A percentile compares a stretch with the other conserved stretches of the same genome.
Conservation (phyloP, 2,888 invertebrate genomes). For the Noctua janthe region DNA sequence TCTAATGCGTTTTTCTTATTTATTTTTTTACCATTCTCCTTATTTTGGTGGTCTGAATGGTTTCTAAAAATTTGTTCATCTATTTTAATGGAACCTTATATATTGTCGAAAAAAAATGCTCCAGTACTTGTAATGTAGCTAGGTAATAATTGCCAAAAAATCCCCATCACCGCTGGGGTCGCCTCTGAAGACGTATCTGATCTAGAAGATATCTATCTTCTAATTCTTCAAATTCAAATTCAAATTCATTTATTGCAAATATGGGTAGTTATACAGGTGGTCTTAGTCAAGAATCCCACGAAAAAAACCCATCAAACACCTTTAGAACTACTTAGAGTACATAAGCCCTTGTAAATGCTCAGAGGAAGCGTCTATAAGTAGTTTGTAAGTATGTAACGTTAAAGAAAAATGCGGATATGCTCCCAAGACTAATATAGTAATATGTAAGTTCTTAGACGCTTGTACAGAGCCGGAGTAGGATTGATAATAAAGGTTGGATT, state of each 20-base stretch:
- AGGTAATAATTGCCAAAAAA: no score
- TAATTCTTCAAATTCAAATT: no score
- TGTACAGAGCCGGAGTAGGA: slow-evolving; percentile 15
- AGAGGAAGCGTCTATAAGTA: slow-evolving; percentile 14
- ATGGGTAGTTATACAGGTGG: no score
- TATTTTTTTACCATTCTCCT: no score
- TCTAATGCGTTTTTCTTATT: no score
- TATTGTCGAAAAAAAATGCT: background rate
- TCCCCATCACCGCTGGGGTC: no score
- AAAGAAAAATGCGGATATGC: slow-evolving; percentile 46
- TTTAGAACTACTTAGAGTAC: background rate
- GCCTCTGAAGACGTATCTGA: background rate
- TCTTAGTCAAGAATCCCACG: background rate
- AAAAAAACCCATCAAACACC: background rate
- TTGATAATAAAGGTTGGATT: no score
- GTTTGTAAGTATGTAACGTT: slow-evolving; percentile 6
- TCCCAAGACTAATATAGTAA: slow-evolving; percentile 40
- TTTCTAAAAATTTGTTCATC: no score
- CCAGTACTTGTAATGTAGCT: background rate
- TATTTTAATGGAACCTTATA: background rate
- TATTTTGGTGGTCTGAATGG: no score
- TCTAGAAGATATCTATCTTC: background rate
- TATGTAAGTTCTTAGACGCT: slow-evolving; percentile 26
- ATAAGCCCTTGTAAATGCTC: slow-evolving; percentile 18
- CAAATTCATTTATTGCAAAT: no score